Base-by-base conservation (phyloP, 2,113 vertebrate genomes). In the Eira barbara region DNA sequence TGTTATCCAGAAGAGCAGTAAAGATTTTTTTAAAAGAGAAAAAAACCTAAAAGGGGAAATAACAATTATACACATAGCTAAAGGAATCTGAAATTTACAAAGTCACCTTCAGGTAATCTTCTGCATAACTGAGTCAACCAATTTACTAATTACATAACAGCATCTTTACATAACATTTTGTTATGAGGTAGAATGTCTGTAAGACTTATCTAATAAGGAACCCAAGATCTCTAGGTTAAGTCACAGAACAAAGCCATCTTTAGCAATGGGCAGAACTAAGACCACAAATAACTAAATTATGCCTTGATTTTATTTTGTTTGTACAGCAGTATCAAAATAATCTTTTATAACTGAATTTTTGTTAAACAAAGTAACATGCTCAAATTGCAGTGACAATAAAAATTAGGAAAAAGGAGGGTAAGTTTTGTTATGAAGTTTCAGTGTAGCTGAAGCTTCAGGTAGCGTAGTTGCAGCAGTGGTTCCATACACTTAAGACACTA, bases 381-480 rank as follows among this genome's bases (percentile, higher is more conserved):
- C 74, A 89, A 95, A 97, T 76, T 94, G 89, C 34, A 94, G 39
- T 84, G 39, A 92, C 13, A 95, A 57, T 81, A 85, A 94, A 93
- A 97, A 61, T 57, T 4, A 95, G 45, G 59, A 93, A 87, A 93
- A 97, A 93, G 20, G 14, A 91, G 65, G 6, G 23, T 94, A 52
- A 94, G 65, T 91, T 96, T 84, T 90, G 21, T 95, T 69, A 94
- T 23, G 78, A 96, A 97, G 79, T 97, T 94, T 97, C 95, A 97
- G 61, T 39, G 42, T 42, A 88, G 90, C 94, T 96, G 94, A 97
- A 96, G 74, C 61, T 96, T 95, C 94, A 84, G 57, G 59, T 25
- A 7, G 52, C 52, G 2, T 86, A n/a, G 59, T 21, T 95, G 34
- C 81, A 96, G 69, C 94, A 94, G 63, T 86, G 49, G 78, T 89